These are phyloP conservation scores for Pelmatolapia mariae DNA, from an alignment of 2,113 vertebrate genomes.

Conservation along the genomic window DNA sequence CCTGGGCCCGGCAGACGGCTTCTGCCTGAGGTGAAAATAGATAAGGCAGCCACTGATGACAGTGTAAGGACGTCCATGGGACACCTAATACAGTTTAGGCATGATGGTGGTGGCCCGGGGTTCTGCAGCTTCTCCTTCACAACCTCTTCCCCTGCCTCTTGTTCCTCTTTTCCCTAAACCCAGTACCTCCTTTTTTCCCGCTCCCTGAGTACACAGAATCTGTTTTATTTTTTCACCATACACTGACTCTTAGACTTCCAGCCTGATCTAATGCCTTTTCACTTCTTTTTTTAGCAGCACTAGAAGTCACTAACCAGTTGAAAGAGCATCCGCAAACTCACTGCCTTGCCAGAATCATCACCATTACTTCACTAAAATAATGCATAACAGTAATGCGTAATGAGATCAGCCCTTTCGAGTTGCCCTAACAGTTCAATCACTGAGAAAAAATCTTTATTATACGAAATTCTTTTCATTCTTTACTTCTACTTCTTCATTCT, in stretches of 20 bases:
- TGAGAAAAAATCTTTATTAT: background rate
- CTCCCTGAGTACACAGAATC: background rate
- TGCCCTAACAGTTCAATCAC: background rate
- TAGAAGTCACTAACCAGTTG: conserved; percentile 13
- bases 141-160: conserved; percentile 46
- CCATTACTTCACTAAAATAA: conserved; percentile 2
- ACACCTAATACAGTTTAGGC: conserved; percentile 78
- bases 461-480: background rate
- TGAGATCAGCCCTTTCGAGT: background rate
- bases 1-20: conserved; percentile 88
- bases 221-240: background rate
- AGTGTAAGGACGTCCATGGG: conserved; percentile 81
- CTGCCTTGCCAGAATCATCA: background rate
- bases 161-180: conserved; percentile 14
- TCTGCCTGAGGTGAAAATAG: conserved; percentile 97
- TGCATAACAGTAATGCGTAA: background rate
- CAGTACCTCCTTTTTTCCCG: background rate
- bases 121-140: conserved; percentile 52
- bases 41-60: conserved; percentile 87
- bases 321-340: background rate
- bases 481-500: background rate
- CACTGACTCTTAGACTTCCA: background rate
- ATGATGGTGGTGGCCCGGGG: conserved; percentile 70
- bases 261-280: background rate
- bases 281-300: conserved; percentile 1